Base-by-base conservation (phyloP, 2,888 invertebrate genomes). In the Lampropteryx suffumata region DNA sequence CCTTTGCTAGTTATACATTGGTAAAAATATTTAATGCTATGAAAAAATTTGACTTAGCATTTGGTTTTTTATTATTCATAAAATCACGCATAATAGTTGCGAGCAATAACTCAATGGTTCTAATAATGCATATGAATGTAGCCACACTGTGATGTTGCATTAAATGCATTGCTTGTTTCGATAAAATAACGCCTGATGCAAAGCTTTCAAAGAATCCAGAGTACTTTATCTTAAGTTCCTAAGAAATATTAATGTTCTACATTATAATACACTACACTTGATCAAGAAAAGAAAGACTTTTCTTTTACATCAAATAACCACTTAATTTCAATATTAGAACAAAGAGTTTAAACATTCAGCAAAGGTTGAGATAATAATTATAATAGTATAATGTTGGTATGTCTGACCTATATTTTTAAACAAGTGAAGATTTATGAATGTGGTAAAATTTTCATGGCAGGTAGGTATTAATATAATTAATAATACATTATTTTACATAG, bases 1-100 rank as follows among this genome's bases (percentile, higher is more conserved):
- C 86, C 85, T 82, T 86, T 85, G 88, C 86, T 87, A 85, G 80
- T 85, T 84, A 86, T 82, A 89, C 88, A 90, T 85, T 86, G 87
- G 88, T 89, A 90, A 88, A 88, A 89, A 86, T 79, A 87, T 86
- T 70, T 82, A 84, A 87, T 86, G 86, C 80, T 87, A 87, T 85
- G 83, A 87, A 89, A 87, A 79, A 89, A 81, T 79, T 81, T 87
- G 86, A 87, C 86, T 73, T 84, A 87, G 85, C 87, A 82, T 88
- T 87, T 84, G 84, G 84, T 84, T 84, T 76, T 55, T 71, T 79
- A 78, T 82, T 71, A 78, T 35, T 35, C 21, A 78, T 76, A 76
- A 79, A 81, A 78, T 82, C 73, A 82, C 71, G 71, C 78, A 69
- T 70, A 73, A 66, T 71, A 72, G 69, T 69, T 74, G 75, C 71